Conservation (phyloP, 2,113 vertebrate species). For the Nansenia antarctica region DNA sequence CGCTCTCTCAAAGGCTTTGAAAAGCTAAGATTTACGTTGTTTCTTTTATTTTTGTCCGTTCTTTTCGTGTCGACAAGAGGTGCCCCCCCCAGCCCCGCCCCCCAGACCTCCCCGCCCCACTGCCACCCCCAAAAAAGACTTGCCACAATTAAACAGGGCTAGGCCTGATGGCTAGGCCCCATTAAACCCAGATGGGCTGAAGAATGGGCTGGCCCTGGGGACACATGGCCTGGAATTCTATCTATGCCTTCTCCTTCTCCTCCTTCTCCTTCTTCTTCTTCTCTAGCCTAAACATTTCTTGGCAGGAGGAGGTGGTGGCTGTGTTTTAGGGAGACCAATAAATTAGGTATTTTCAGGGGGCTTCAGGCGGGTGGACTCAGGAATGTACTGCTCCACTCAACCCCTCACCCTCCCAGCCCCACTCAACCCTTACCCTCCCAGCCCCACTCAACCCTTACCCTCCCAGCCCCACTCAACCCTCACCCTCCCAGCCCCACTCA, state of each 20-base stretch:
- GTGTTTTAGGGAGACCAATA: slow-evolving; percentile 16
- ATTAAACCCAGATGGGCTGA: slow-evolving; percentile 22
- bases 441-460: no score
- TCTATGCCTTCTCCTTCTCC: no score
- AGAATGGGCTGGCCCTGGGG: background rate
- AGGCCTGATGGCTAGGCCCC: no score
- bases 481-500: no score
- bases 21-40: slow-evolving; percentile 28
- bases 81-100: no score
- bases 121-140: no score
- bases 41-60: slow-evolving; percentile 8
- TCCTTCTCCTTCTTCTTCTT: background rate
- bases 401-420: no score
- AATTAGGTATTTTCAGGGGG: slow-evolving; percentile 7
- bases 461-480: no score
- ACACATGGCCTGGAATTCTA: slow-evolving; percentile 19
- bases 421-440: no score
- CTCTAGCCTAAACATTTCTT: slow-evolving; percentile 25
- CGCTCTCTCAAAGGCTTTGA: slow-evolving; percentile 6
- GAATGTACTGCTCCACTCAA: slow-evolving; percentile 23
- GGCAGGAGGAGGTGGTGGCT: slow-evolving; percentile 6
- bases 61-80: no score
- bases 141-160: slow-evolving; percentile 23
- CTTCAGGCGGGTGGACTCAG: slow-evolving; percentile 19
- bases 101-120: no score